A percentile compares a stretch with the other conserved stretches of the same genome.
These are phyloP conservation scores for Geodia barretti DNA, from an alignment of 37 sponge, comb jelly and placozoan species.

Conservation along the genomic window DNA sequence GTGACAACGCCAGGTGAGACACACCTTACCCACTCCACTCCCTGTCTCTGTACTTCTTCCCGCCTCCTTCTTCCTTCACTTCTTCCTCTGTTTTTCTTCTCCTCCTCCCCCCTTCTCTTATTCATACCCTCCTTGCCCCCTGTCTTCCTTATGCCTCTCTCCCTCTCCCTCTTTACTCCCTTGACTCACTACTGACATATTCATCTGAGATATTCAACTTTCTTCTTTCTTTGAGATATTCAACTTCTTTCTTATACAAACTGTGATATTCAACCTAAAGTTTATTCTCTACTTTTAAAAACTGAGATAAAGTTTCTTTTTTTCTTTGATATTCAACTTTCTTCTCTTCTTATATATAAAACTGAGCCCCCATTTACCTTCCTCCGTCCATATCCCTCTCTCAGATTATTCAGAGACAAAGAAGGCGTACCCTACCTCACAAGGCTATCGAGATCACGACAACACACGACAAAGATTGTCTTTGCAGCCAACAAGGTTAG, in stretches of 20 bases:
- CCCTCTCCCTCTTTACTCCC: background rate
- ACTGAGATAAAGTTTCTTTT: too few relatives aligned
- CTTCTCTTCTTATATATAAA: background rate
- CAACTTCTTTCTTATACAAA: too few relatives aligned
- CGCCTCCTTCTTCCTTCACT: background rate
- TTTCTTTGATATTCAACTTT: too few relatives aligned
- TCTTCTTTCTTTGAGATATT: too few relatives aligned
- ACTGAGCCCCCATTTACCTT: too few relatives aligned
- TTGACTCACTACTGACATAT: too few relatives aligned
- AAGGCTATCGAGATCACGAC: slow-evolving; percentile 55
- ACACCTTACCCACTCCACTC: background rate
- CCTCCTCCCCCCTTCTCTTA: background rate
- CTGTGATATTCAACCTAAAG: too few relatives aligned
- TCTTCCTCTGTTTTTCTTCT: background rate
- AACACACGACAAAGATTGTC: slow-evolving; percentile 58
- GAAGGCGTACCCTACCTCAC: slow-evolving; percentile 47
- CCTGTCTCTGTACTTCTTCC: background rate
- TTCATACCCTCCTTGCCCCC: background rate
- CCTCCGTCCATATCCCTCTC: background rate
- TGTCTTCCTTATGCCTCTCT: background rate
- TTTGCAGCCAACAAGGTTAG: slow-evolving; percentile 74
- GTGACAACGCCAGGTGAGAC: slow-evolving; percentile 71
- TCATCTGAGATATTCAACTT: too few relatives aligned
- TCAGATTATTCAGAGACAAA: slow-evolving; percentile 48
- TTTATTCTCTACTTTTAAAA: too few relatives aligned